These are phyloP conservation scores for Lordiphosa mommai DNA, from an alignment of 1,140 invertebrate genomes.

Conservation along the genomic window DNA sequence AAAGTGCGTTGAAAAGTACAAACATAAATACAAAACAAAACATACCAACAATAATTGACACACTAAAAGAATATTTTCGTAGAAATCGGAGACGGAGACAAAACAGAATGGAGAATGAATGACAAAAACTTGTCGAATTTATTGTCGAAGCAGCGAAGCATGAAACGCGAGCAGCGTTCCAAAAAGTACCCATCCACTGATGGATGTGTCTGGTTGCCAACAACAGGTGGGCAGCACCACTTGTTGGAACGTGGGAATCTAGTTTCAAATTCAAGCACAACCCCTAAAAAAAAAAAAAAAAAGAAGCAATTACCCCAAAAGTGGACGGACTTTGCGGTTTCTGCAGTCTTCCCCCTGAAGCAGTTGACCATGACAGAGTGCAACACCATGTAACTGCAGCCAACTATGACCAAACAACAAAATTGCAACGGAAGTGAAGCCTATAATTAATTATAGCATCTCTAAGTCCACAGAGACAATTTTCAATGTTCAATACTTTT, in stretches of 20 bases:
- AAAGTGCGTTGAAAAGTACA: constrained; percentile 24
- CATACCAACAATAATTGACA: constrained; percentile 51
- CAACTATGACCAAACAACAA: constrained; percentile 38
- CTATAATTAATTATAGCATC: constrained; percentile 25
- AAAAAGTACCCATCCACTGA: constrained; percentile 24
- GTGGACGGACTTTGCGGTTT: constrained; percentile 6
- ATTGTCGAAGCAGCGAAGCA: constrained; percentile 45
- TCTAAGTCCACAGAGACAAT: not conserved
- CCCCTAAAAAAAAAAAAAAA: constrained; percentile 27
- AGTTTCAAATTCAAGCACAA: constrained; percentile 14
- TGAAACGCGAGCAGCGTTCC: constrained; percentile 38
- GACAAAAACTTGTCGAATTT: constrained; percentile 35
- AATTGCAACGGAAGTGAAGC: constrained; percentile 25
- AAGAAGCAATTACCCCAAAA: constrained; percentile 54
- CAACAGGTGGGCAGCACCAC: constrained; percentile 25
- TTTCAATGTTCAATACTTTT: constrained; percentile 34
- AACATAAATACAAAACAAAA: constrained; percentile 3
- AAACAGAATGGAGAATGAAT: constrained; percentile 6
- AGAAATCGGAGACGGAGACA: constrained; percentile 43
- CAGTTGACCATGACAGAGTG: constrained; percentile 54
- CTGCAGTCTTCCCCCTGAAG: not conserved
- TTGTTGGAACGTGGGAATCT: constrained; percentile 71
- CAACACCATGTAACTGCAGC: constrained; percentile 23
- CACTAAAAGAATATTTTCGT: constrained; percentile 36
- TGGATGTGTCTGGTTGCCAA: constrained; percentile 24